Evolutionary conservation across 2,113 vertebrate species (phyloP).

Genomic region (Pangasianodon hypophthalmus): DNA sequence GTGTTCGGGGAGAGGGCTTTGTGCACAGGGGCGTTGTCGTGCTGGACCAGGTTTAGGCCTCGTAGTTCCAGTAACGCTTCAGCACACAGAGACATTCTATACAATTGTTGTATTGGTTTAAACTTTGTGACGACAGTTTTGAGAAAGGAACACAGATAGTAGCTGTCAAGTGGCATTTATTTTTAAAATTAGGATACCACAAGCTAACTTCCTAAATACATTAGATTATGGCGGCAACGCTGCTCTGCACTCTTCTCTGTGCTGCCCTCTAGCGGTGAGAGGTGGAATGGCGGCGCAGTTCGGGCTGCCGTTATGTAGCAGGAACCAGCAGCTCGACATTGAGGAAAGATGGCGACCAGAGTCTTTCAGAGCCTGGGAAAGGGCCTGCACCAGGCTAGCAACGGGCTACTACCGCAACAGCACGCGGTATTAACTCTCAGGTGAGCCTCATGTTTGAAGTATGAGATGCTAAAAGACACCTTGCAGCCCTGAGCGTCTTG

Average conservation of each 20-base stretch:
- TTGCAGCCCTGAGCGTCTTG: not conserved
- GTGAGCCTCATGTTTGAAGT: conserved; percentile 49
- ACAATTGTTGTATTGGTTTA: too few species aligned
- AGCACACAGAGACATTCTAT: too few species aligned
- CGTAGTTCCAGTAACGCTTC: too few species aligned
- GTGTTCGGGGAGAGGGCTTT: too few species aligned
- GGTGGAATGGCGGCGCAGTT: not conserved
- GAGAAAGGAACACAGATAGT: too few species aligned
- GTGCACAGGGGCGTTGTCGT: too few species aligned
- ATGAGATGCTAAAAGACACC: too few species aligned
- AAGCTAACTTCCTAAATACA: too few species aligned
- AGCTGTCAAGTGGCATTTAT: too few species aligned
- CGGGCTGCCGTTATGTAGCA: not conserved
- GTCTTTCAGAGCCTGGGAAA: conserved; percentile 76
- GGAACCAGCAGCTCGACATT: conserved; percentile 12
- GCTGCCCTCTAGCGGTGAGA: not conserved
- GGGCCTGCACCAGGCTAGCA: conserved; percentile 66
- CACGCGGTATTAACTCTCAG: conserved; percentile 64
- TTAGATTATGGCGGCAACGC: not conserved
- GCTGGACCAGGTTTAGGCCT: too few species aligned
- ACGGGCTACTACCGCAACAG: conserved; percentile 56
- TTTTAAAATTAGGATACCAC: not conserved
- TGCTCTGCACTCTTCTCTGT: not conserved
- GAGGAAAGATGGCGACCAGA: conserved; percentile 83
- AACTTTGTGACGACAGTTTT: too few species aligned